Evolutionary conservation across 2,113 vertebrate species (phyloP).

Genomic region (Albula glossodonta): DNA sequence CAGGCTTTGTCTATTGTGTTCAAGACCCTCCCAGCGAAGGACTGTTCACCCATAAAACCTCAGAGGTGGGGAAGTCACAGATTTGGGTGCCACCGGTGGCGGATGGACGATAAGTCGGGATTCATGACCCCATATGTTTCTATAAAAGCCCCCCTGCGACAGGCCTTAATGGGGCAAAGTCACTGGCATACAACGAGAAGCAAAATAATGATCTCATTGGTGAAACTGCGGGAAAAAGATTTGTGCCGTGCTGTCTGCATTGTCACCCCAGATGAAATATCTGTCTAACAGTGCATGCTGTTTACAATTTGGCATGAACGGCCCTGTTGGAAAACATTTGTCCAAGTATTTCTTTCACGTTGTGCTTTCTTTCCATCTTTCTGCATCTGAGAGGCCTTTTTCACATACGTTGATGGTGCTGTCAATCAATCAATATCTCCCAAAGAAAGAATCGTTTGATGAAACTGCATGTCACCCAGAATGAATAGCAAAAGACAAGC

Average conservation of each 20-base stretch:
- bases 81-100: not conserved
- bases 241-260: not conserved
- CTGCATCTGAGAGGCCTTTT: not conserved
- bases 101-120: not conserved
- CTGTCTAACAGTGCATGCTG: not conserved
- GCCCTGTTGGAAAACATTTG: not conserved
- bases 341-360: not conserved
- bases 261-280: not conserved
- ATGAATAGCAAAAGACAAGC: not conserved
- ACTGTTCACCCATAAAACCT: not conserved
- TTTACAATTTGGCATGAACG: not conserved
- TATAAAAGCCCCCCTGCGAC: not conserved
- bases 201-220: not conserved
- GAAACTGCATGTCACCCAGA: not conserved
- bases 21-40: not conserved
- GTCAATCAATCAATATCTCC: not conserved
- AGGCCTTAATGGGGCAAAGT: not conserved
- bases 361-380: not conserved
- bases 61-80: not conserved
- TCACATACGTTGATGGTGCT: not conserved
- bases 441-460: not conserved
- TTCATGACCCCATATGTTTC: not conserved
- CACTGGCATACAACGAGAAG: not conserved
- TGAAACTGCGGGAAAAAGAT: slow-evolving; percentile 1
- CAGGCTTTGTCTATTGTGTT: not conserved